phyloP scores from a whole-genome alignment of 2,113 vertebrate species.

The Antigone vipio region DNA sequence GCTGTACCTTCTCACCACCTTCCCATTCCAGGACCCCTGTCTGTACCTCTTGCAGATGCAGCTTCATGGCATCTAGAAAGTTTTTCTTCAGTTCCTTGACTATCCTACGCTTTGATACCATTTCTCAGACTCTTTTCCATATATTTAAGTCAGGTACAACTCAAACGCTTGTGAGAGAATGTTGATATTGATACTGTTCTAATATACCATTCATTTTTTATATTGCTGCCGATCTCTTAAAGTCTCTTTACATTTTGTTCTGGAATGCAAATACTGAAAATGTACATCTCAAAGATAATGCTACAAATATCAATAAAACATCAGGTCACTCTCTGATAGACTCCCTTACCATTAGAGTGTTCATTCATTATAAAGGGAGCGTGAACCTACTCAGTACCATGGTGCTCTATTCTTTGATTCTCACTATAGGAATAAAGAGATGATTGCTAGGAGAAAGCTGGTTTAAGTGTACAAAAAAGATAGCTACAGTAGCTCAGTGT shows the following conservation, averaged over 20 bases:
- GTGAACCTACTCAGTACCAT: neutral
- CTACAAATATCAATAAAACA: neutral
- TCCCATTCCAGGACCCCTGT: neutral
- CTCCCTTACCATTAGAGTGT: neutral
- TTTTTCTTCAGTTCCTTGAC: neutral
- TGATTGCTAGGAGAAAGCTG: neutral
- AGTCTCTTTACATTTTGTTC: neutral
- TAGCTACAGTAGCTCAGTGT: neutral
- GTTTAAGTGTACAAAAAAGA: neutral
- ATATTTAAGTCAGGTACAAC: neutral
- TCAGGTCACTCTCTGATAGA: neutral
- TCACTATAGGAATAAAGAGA: neutral
- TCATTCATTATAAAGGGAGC: neutral
- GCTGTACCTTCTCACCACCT: neutral
- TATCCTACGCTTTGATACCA: neutral
- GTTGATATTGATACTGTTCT: neutral
- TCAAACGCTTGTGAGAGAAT: neutral
- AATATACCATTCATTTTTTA: neutral
- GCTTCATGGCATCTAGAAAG: rapidly evolving
- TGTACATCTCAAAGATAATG: neutral
- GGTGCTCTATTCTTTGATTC: neutral
- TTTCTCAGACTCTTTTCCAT: neutral
- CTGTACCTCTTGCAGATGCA: rapidly evolving
- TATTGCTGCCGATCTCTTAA: neutral
- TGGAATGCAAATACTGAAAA: neutral